Evolutionary conservation across 2,113 vertebrate genomes (phyloP).

Genomic region (Sclerurus mexicanus): DNA sequence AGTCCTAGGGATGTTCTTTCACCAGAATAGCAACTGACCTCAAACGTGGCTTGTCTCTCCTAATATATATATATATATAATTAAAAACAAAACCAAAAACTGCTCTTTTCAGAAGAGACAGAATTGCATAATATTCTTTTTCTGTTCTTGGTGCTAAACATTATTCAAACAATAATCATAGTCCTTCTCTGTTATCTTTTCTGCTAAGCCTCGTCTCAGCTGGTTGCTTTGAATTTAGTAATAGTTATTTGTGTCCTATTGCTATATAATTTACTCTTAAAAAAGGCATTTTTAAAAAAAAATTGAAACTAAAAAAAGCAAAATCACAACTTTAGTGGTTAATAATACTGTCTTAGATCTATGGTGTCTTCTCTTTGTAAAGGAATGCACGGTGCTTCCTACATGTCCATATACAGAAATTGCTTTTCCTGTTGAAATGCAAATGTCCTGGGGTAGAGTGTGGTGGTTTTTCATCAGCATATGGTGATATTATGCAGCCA

Average conservation of each 20-base stretch:
- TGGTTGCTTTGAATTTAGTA: not conserved
- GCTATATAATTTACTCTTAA: not conserved
- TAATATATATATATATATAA: not conserved
- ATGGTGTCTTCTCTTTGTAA: not conserved
- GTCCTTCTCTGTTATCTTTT: not conserved
- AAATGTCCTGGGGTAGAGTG: not conserved
- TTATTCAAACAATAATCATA: not conserved
- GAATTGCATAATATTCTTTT: not conserved
- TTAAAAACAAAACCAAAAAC: not conserved
- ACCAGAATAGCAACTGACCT: not conserved
- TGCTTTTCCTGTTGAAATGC: not conserved
- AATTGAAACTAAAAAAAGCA: not conserved
- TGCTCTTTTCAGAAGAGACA: not conserved
- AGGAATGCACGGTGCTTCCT: not conserved
- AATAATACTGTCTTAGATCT: not conserved
- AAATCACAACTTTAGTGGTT: not conserved
- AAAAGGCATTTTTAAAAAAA: not conserved
- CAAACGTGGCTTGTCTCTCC: not conserved
- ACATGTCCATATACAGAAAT: not conserved
- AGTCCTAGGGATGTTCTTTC: not conserved
- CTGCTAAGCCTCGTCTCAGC: not conserved
- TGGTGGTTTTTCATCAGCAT: conserved; percentile 3
- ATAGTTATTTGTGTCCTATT: not conserved
- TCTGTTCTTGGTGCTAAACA: not conserved
- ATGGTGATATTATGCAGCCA: not conserved